Evolutionary conservation across 1,140 invertebrate species (phyloP).

Genomic region (Batillaria attramentaria): DNA sequence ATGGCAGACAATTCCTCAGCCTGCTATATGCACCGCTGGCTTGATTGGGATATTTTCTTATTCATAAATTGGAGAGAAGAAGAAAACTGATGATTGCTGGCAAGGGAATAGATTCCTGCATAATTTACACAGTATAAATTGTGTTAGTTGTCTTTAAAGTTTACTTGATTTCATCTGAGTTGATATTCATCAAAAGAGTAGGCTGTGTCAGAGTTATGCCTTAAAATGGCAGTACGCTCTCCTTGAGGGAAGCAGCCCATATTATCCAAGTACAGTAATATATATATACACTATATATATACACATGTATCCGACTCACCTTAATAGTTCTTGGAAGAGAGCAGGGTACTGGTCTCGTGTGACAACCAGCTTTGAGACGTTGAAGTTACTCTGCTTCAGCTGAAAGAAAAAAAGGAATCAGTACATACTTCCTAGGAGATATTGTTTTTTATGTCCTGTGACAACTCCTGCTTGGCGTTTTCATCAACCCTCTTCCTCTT

Average conservation of each 20-base stretch:
- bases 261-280: neutral
- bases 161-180: no score
- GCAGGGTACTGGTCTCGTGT: conserved; percentile 39
- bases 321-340: conserved; percentile 46
- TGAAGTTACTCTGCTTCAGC: conserved; percentile 27
- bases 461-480: neutral
- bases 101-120: no score
- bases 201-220: no score
- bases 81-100: no score
- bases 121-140: no score
- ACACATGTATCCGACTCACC: conserved; percentile 33
- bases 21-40: no score
- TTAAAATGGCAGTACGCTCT: neutral
- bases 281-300: neutral
- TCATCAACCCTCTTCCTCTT: neutral
- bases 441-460: neutral
- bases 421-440: neutral
- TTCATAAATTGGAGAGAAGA: no score
- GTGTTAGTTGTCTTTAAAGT: no score
- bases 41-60: no score
- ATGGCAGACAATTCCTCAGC: no score
- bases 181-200: no score
- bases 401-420: conserved; percentile 9
- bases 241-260: neutral
- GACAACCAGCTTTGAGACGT: conserved; percentile 39